These are phyloP conservation scores for Crotalus viridis DNA, from an alignment of 2,113 vertebrate genomes.

Conservation along the genomic window DNA sequence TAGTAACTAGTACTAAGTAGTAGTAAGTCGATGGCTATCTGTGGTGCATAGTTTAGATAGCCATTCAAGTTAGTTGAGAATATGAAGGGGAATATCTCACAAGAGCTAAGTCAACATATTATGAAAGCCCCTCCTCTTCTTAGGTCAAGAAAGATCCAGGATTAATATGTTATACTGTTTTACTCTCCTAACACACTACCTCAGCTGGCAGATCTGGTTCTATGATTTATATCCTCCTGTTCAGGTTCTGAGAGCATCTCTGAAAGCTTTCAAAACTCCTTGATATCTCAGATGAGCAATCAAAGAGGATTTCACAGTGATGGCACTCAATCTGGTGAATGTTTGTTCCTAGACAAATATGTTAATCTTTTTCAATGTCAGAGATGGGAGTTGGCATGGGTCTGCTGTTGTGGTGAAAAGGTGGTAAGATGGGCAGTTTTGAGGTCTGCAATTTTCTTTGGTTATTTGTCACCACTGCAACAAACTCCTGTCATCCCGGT, in stretches of 20 bases:
- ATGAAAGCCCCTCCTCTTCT: neutral
- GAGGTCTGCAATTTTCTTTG: neutral
- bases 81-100: neutral
- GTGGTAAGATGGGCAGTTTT: neutral
- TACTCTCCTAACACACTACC: neutral
- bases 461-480: neutral
- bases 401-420: neutral
- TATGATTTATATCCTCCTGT: neutral
- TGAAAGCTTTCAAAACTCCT: neutral
- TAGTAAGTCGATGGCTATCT: neutral
- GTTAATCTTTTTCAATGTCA: neutral
- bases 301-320: neutral
- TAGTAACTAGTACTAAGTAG: too few relatives aligned
- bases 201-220: neutral
- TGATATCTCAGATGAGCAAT: neutral
- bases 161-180: neutral
- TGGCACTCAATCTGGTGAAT: neutral
- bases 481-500: neutral
- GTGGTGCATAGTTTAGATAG: neutral
- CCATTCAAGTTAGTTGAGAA: neutral
- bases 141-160: neutral
- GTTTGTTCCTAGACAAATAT: neutral
- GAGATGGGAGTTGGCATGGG: neutral
- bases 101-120: neutral
- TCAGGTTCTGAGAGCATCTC: neutral